These are phyloP conservation scores for Anguilla anguilla DNA, from an alignment of 2,797 vertebrate genomes.

Conservation along the genomic window DNA sequence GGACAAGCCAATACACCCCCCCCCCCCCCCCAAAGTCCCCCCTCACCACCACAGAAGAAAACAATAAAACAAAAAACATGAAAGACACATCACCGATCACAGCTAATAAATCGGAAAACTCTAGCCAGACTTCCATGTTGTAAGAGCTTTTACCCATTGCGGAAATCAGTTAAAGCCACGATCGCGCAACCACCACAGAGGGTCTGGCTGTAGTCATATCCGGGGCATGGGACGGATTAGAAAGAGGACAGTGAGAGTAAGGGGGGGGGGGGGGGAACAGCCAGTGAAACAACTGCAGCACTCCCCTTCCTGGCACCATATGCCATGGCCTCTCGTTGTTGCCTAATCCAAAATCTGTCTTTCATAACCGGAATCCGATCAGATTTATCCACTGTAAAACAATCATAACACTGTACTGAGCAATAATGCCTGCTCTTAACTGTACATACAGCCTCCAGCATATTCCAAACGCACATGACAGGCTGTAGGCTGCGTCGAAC, in stretches of 20 bases:
- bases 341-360: not conserved
- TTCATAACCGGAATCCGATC: slow-evolving; percentile 2
- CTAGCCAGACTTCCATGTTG: not conserved
- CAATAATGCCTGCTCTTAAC: not conserved
- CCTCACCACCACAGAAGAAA: not conserved
- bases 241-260: not conserved
- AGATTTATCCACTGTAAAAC: slow-evolving; percentile 10
- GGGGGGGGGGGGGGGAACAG: not conserved
- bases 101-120: not conserved
- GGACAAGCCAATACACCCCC: not conserved
- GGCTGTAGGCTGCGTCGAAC: not conserved
- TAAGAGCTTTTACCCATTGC: not conserved
- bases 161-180: not conserved
- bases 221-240: not conserved
- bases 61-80: not conserved
- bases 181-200: not conserved
- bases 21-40: not conserved
- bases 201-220: not conserved
- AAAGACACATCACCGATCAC: not conserved
- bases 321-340: not conserved
- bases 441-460: not conserved
- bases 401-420: not conserved
- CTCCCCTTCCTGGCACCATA: not conserved
- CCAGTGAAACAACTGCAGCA: not conserved
- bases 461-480: not conserved